Evolutionary conservation across 64 coral and sea anemone genomes (phyloP), one percentile per base, ranked within the genome.

Genomic region (Montipora sp.): DNA sequence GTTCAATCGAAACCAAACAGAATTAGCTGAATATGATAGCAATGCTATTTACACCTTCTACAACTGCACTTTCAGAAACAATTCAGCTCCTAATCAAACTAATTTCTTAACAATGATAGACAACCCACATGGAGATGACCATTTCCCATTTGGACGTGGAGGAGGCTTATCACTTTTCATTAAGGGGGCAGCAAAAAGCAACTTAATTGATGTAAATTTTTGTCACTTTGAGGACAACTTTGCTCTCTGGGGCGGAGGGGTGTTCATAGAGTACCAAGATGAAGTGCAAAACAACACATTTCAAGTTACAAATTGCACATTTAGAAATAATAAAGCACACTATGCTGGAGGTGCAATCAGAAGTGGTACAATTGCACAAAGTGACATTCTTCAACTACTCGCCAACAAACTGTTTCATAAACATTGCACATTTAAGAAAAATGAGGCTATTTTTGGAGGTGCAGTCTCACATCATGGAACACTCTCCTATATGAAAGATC

Each of bases 331-430:
- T 78, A 90, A 0, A 23, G 87, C 65, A 5, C 49, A 21, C 15
- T 93, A 77, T 73, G 95, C 92, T 8, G 95, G 95, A 74, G 92
- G 95, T 44, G 95, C 76, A 15, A 75, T 94, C 0, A 88, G 95
- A 8, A 90, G 92, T 59, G 95, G 92, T 20, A 78, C 60, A 7
- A 11, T 21, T 67, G 44, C 75, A 19, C 15, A 77, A 71, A 80
- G 77, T 51, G 77, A 3, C 15, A 47, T 5, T 2, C n/a, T 19
- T 23, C 12, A 67, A 2, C 70, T 75, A 46, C 24, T 15, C 51
- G 69, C 74, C 18, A 97, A 91, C 74, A 80, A 13, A 8, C 79
- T 97, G 46, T 3, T 11, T 7, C 92, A 94, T 6, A 70, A 92
- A 83, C 44, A 78, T 16, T 97, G 95, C 22, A 91, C 3, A 11